Percentiles rank a stretch among this genome's conserved stretches.
Evolutionary conservation across 2,113 vertebrate genomes (phyloP).

Genomic region (Leptobrachium leishanense): DNA sequence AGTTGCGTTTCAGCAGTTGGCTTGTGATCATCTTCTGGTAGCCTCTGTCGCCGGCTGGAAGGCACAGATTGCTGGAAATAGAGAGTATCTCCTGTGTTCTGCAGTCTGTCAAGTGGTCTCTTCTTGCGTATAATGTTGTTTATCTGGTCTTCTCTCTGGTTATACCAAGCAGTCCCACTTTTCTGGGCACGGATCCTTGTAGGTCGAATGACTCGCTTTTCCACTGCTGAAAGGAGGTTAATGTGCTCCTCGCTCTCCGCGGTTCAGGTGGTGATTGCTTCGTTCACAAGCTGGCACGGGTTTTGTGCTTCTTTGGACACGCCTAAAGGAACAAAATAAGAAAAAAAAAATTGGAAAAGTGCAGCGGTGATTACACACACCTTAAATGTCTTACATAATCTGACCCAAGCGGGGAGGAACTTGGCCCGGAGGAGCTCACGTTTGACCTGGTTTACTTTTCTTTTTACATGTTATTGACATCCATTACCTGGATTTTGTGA

Average conservation of each 20-base stretch:
- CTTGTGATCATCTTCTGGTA: background rate
- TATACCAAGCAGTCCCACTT: background rate
- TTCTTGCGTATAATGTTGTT: background rate
- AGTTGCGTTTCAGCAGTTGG: background rate
- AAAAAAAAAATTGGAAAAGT: constrained; percentile 28
- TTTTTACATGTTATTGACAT: constrained; percentile 5
- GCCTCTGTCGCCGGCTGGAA: too few relatives aligned
- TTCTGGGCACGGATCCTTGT: background rate
- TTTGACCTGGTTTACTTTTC: constrained; percentile 45
- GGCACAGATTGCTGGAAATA: too few relatives aligned
- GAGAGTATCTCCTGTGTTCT: background rate
- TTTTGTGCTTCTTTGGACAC: constrained; percentile 10
- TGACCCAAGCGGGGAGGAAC: background rate
- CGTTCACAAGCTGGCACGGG: background rate
- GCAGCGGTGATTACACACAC: constrained; percentile 2
- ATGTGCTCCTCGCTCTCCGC: constrained; percentile 6
- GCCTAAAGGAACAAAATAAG: constrained; percentile 21
- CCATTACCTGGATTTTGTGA: constrained; percentile 35
- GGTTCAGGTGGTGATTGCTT: constrained; percentile 12
- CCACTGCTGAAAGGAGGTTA: background rate
- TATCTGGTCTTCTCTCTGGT: background rate
- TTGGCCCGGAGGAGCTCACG: constrained; percentile 20
- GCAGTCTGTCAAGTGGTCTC: too few relatives aligned
- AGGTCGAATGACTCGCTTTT: background rate
- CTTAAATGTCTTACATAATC: constrained; percentile 30